Base-by-base conservation (phyloP, 2,113 vertebrate genomes). In the Nyctibius bracteatus region DNA sequence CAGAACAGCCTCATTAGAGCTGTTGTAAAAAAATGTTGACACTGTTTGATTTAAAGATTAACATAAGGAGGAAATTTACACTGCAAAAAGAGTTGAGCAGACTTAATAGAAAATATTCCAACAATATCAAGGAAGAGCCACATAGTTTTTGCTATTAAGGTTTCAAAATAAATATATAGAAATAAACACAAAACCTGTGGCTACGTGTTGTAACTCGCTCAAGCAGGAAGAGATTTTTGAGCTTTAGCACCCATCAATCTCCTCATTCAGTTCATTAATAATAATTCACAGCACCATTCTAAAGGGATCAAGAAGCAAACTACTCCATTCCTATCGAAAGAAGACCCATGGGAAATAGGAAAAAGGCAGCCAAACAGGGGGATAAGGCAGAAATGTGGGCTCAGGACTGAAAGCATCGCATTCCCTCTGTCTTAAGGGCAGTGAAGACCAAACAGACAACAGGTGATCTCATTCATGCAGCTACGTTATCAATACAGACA, bases 11-110 rank as follows among this genome's bases (percentile, higher is more conserved):
- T 97, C 80, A 95, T 96, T 92, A 93, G 77, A 71, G 73, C 80
- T 49, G 77, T 58, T 89, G 74, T 62, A 81, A 90, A 89, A 96
- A 92, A 89, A 82, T 33, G 66, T 85, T 95, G 87, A 89, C 91
- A 94, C 91, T 92, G 91, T 92, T 93, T 95, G 62, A 92, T 88
- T 96, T 95, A 66, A 96, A 97, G 75, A 91, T 88, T 89, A 86
- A 92, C 78, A 58, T 10, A 68, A 77, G 37, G 43, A 89, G 57
- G 86, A 79, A 93, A 94, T 86, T 81, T 72, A 81, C 37, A 52
- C 66, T 55, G 92, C 81, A 81, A 74, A 75, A 95, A 91, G 35
- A 80, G 17, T 44, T 10, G 12, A 92, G 66, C 54, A 62, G 82
- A 58, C 41, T 70, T 84, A 52, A 82, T 7, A 91, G 77, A 46